Percentiles rank a stretch among this genome's conserved stretches.
phyloP scores from a whole-genome alignment of 2,888 invertebrate species.

The Bellardia bayeri region DNA sequence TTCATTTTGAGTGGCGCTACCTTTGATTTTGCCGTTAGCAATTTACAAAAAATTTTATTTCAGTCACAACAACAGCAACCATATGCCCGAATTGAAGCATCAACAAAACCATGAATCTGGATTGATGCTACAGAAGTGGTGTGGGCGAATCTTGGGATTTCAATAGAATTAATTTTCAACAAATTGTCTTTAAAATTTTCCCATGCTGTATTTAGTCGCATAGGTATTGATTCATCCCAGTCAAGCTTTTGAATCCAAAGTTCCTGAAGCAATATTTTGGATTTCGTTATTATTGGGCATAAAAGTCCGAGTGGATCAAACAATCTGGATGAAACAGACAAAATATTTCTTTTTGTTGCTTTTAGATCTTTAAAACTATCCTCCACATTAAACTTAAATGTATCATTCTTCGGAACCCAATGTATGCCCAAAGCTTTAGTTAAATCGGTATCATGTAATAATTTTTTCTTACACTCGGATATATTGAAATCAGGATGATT shows the following conservation, averaged over 20 bases:
- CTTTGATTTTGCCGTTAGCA: slow-evolving; percentile 55
- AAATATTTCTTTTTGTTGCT: slow-evolving; percentile 49
- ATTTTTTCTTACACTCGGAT: slow-evolving; percentile 10
- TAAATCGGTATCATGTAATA: slow-evolving; percentile 53
- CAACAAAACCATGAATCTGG: slow-evolving; percentile 23
- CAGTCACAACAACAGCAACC: neutral
- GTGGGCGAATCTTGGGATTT: slow-evolving; percentile 20
- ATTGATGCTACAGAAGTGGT: neutral
- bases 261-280: slow-evolving; percentile 52
- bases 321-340: slow-evolving; percentile 39
- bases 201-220: neutral
- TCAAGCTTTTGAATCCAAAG: slow-evolving; percentile 44
- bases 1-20: slow-evolving; percentile 60
- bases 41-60: neutral
- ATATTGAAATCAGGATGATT: slow-evolving; percentile 36
- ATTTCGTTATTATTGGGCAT: slow-evolving; percentile 40
- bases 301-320: slow-evolving; percentile 48
- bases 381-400: slow-evolving; percentile 59
- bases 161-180: neutral
- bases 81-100: slow-evolving; percentile 38
- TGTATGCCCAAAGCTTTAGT: slow-evolving; percentile 56
- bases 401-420: slow-evolving; percentile 50
- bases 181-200: neutral
- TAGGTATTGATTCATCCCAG: slow-evolving; percentile 43
- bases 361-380: slow-evolving; percentile 47